Conservation (phyloP, 37 sponge, comb jelly and placozoan species). For the Corticium candelabrum region DNA sequence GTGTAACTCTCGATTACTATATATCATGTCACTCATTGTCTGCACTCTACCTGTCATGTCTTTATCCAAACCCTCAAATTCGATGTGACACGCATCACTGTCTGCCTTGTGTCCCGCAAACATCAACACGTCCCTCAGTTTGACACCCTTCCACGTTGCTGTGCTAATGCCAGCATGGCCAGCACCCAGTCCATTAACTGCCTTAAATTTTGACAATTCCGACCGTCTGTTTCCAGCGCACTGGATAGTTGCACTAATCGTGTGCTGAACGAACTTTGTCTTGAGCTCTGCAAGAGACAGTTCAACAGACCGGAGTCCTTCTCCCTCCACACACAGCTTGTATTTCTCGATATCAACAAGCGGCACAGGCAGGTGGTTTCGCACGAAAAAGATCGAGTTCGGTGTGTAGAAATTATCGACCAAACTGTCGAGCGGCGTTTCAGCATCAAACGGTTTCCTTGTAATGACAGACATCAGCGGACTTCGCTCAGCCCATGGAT, state of each 20-base stretch:
- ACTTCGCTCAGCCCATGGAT: slow-evolving; percentile 9
- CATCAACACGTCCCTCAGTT: slow-evolving; percentile 63
- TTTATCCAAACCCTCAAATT: slow-evolving; percentile 64
- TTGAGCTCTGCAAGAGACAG: slow-evolving; percentile 59
- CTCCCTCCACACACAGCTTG: slow-evolving; percentile 42
- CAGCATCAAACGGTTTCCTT: slow-evolving; percentile 78
- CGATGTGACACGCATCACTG: slow-evolving; percentile 12
- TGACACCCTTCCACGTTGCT: slow-evolving; percentile 76
- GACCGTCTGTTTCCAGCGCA: slow-evolving; percentile 90
- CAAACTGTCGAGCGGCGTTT: slow-evolving; percentile 67
- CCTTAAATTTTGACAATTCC: slow-evolving; percentile 48
- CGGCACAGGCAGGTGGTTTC: slow-evolving; percentile 92
- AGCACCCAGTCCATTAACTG: slow-evolving; percentile 76
- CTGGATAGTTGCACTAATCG: slow-evolving; percentile 60
- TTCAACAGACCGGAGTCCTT: slow-evolving; percentile 19
- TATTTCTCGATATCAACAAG: slow-evolving; percentile 42
- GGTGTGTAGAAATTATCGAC: slow-evolving; percentile 61
- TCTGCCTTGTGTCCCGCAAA: slow-evolving; percentile 33
- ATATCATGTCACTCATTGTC: too few relatives aligned
- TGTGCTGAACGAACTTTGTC: slow-evolving; percentile 50
- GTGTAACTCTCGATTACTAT: too few relatives aligned
- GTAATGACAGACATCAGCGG: slow-evolving; percentile 59
- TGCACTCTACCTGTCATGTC: slow-evolving; percentile 5
- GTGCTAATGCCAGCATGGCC: slow-evolving; percentile 81
- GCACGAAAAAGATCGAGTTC: slow-evolving; percentile 77